Conservation (phyloP, 2,113 vertebrate genomes). For the Erinaceus europaeus region DNA sequence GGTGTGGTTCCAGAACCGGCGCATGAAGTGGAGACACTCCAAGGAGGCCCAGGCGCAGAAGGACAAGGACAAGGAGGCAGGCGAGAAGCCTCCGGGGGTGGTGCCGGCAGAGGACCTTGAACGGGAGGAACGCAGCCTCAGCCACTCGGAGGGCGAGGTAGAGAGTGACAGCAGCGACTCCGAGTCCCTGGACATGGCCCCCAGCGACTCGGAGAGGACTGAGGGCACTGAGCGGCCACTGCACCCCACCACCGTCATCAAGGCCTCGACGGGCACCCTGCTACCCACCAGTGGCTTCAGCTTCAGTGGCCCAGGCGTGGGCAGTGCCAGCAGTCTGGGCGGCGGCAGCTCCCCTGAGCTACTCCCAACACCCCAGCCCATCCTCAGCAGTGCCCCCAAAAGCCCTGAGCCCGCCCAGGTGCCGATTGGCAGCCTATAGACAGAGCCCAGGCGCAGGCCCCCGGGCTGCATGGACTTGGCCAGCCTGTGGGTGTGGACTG, state of each 20-base stretch:
- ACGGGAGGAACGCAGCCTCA: slow-evolving; percentile 83
- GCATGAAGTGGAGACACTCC: slow-evolving; percentile 99
- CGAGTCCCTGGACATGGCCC: slow-evolving; percentile 89
- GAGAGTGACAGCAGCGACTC: slow-evolving; percentile 93
- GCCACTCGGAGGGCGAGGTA: slow-evolving; percentile 90
- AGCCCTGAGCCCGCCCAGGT: slow-evolving; percentile 61
- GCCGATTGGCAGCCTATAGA: slow-evolving; percentile 69
- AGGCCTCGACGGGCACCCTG: slow-evolving; percentile 73
- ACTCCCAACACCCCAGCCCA: slow-evolving; percentile 3
- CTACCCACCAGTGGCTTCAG: neutral
- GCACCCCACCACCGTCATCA: slow-evolving; percentile 84
- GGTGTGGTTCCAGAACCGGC: slow-evolving; percentile 98
- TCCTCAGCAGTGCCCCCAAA: slow-evolving; percentile 18
- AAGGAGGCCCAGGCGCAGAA: slow-evolving; percentile 98
- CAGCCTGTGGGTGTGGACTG: neutral
- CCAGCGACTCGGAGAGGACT: slow-evolving; percentile 88
- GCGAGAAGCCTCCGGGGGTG: slow-evolving; percentile 78
- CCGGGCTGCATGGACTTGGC: neutral
- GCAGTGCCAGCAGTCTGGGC: neutral
- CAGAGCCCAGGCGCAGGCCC: neutral
- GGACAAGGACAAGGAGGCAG: slow-evolving; percentile 92
- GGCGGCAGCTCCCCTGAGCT: slow-evolving; percentile 1
- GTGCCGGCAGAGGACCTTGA: slow-evolving; percentile 54
- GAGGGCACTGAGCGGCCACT: slow-evolving; percentile 84
- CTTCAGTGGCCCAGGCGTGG: neutral